phyloP scores from a whole-genome alignment of 2,797 vertebrate species.

The Parauchenoglanis ngamensis region DNA sequence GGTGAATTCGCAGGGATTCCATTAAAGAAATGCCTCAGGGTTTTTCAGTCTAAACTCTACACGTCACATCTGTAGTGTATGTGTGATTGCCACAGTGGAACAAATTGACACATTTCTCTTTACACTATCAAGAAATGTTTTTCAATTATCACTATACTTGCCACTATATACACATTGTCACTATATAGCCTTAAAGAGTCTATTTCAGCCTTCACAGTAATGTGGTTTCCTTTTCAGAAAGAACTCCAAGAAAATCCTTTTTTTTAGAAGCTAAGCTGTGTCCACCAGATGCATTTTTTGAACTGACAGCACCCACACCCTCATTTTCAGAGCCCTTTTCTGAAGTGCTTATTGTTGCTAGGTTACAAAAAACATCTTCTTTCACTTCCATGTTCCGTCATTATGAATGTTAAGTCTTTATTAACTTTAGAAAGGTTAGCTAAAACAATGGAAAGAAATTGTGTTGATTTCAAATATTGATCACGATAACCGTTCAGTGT shows the following conservation, averaged over 20 bases:
- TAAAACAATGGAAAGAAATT: too few relatives aligned
- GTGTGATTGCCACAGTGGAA: neutral
- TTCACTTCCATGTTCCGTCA: too few relatives aligned
- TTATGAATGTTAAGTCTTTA: too few relatives aligned
- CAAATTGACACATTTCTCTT: neutral
- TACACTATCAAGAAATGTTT: neutral
- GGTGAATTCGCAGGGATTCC: constrained; percentile 27
- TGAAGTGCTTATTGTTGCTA: too few relatives aligned
- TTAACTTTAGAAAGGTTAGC: too few relatives aligned
- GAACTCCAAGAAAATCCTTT: neutral
- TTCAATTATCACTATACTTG: neutral
- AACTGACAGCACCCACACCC: too few relatives aligned
- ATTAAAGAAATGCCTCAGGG: neutral
- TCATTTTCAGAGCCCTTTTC: too few relatives aligned
- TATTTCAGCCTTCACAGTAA: neutral
- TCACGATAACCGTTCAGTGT: too few relatives aligned
- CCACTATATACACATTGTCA: neutral
- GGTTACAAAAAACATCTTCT: too few relatives aligned
- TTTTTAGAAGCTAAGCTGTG: neutral
- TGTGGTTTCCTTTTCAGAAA: neutral
- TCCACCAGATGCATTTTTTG: too few relatives aligned
- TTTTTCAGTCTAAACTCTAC: neutral
- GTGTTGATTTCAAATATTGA: too few relatives aligned
- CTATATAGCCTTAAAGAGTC: neutral
- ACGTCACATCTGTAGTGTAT: neutral